These are phyloP conservation scores for Sternotherus odoratus DNA, from an alignment of 2,797 vertebrate species.

Conservation along the genomic window DNA sequence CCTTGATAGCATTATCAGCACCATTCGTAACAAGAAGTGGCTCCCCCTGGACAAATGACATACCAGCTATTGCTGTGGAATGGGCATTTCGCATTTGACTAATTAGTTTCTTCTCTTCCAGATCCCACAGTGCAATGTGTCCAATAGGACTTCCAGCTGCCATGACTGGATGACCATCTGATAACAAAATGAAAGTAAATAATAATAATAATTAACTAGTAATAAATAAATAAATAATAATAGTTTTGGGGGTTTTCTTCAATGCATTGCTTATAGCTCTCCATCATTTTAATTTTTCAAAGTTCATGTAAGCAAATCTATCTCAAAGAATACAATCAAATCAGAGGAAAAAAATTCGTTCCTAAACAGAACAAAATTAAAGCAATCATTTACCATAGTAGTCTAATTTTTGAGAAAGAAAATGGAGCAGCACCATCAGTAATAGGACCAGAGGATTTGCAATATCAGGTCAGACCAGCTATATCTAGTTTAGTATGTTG, in stretches of 20 bases:
- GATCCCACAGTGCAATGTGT: conserved; percentile 95
- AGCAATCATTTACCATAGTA: not conserved
- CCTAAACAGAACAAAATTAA: not conserved
- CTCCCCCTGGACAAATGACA: conserved; percentile 92
- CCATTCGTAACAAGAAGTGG: conserved; percentile 93
- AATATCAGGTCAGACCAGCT: not conserved
- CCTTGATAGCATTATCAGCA: conserved; percentile 93
- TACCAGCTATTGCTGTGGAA: conserved; percentile 88
- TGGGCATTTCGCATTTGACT: conserved; percentile 92
- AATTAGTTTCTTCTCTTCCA: conserved; percentile 90
- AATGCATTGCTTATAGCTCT: not conserved
- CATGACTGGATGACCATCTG: conserved; percentile 93
- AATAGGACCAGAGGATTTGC: not conserved
- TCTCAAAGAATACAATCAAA: not conserved
- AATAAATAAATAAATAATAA: too few species aligned
- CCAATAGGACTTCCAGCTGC: conserved; percentile 93
- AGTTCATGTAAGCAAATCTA: not conserved
- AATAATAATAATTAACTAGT: too few species aligned
- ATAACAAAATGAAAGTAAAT: conserved; percentile 51
- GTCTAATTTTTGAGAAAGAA: not conserved
- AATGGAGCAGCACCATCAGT: not conserved
- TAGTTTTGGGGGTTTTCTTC: too few species aligned
- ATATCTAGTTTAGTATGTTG: not conserved
- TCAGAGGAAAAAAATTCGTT: not conserved
- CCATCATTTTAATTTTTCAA: fast-evolving